Percentiles rank a stretch among this genome's conserved stretches.
Conservation (phyloP, 2,888 invertebrate species). For the Strigamia crassipes region DNA sequence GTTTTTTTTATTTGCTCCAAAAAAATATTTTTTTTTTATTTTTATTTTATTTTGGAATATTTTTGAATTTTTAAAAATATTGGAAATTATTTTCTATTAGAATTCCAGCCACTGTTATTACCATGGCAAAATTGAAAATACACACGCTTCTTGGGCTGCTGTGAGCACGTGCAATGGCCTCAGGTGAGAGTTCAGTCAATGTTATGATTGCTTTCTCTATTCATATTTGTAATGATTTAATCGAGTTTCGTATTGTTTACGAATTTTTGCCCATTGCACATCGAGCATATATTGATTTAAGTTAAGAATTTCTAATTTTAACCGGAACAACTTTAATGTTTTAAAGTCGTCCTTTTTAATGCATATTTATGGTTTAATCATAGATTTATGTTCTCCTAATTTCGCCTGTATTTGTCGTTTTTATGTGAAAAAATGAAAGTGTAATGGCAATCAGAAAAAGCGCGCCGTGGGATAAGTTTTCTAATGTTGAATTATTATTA, state of each 20-base stretch:
- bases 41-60: no score
- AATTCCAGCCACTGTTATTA: slow-evolving; percentile 77
- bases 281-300: background rate
- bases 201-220: background rate
- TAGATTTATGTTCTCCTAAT: slow-evolving; percentile 12
- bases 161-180: slow-evolving; percentile 78
- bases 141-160: slow-evolving; percentile 77
- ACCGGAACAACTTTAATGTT: background rate
- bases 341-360: slow-evolving; percentile 36
- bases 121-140: slow-evolving; percentile 72
- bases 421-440: background rate
- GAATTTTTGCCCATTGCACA: background rate
- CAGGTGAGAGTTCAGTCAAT: slow-evolving; percentile 55
- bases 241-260: background rate
- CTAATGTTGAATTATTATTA: slow-evolving; percentile 28
- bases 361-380: slow-evolving; percentile 18
- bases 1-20: background rate
- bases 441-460: slow-evolving; percentile 1
- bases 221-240: background rate
- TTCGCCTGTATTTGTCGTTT: slow-evolving; percentile 40
- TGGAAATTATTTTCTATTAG: slow-evolving; percentile 60
- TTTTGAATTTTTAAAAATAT: background rate
- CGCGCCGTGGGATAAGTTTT: slow-evolving; percentile 41
- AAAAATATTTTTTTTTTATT: background rate
- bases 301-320: background rate